Conservation (phyloP, 2,888 invertebrate genomes). For the Macaria notata region DNA sequence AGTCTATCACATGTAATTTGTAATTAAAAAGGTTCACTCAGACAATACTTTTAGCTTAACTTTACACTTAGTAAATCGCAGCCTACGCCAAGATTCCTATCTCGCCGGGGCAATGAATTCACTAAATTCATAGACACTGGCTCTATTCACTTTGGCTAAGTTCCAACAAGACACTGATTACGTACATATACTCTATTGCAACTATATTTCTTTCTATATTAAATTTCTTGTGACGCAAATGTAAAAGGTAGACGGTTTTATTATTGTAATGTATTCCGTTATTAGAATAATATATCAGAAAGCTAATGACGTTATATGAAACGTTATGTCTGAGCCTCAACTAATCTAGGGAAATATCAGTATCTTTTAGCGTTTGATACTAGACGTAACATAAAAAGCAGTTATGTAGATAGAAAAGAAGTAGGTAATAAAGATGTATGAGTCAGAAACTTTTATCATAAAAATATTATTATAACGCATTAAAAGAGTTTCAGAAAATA, state of each 20-base stretch:
- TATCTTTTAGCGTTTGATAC: too few species aligned
- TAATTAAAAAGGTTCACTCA: too few species aligned
- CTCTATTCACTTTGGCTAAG: constrained; percentile 51
- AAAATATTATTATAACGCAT: too few species aligned
- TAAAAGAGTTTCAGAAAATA: too few species aligned
- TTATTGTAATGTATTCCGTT: constrained; percentile 12
- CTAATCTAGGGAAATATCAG: too few species aligned
- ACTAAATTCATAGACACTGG: constrained; percentile 52
- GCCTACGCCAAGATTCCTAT: neutral
- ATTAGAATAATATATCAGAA: constrained; percentile 9
- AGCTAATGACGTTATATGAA: constrained; percentile 13
- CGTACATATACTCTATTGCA: constrained; percentile 60
- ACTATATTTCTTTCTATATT: constrained; percentile 58
- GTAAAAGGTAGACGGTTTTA: constrained; percentile 19
- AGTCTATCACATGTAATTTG: too few species aligned
- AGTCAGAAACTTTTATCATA: too few species aligned
- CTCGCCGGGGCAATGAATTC: constrained; percentile 52
- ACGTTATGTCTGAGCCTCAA: neutral
- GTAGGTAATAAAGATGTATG: too few species aligned
- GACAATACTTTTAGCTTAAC: too few species aligned
- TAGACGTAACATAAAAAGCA: too few species aligned
- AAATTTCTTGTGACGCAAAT: constrained; percentile 42
- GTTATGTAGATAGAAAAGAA: too few species aligned
- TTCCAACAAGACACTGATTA: constrained; percentile 63
- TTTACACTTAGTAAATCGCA: too few species aligned